Conservation (phyloP, 2,113 vertebrate genomes). For the Spilogale gracilis region DNA sequence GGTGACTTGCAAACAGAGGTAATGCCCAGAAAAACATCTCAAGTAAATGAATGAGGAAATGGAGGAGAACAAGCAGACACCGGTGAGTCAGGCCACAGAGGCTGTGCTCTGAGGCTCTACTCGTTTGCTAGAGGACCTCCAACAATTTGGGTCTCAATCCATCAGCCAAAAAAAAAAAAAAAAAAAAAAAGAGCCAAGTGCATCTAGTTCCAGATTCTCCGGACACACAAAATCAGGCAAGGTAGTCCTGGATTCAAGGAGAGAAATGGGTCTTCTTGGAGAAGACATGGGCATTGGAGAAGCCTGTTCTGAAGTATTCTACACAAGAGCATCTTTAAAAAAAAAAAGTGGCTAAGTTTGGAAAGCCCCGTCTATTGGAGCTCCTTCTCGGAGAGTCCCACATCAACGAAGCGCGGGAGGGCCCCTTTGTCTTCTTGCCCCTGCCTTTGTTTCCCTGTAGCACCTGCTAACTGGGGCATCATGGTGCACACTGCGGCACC, state of each 20-base stretch:
- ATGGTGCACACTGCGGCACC: fast-evolving
- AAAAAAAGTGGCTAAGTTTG: neutral
- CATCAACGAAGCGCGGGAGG: no score
- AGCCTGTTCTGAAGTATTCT: neutral
- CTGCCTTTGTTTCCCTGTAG: neutral
- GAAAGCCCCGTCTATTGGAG: neutral
- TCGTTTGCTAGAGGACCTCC: neutral
- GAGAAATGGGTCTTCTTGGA: neutral
- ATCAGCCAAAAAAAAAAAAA: no score
- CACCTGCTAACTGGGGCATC: no score
- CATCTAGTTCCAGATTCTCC: neutral
- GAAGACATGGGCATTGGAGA: neutral
- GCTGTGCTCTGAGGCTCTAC: no score
- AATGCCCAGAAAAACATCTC: neutral
- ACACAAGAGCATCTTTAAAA: neutral
- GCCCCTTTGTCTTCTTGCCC: neutral
- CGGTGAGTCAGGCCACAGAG: neutral
- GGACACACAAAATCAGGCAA: neutral
- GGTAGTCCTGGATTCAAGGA: neutral
- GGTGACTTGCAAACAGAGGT: neutral
- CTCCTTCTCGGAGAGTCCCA: neutral
- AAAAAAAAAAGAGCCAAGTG: neutral
- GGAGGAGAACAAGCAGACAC: neutral
- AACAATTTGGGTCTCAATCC: neutral
- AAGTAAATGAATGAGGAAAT: neutral